A percentile compares a stretch with the other conserved stretches of the same genome.
These are phyloP conservation scores for Setophaga petechia DNA, from an alignment of 2,113 vertebrate species.

Conservation along the genomic window DNA sequence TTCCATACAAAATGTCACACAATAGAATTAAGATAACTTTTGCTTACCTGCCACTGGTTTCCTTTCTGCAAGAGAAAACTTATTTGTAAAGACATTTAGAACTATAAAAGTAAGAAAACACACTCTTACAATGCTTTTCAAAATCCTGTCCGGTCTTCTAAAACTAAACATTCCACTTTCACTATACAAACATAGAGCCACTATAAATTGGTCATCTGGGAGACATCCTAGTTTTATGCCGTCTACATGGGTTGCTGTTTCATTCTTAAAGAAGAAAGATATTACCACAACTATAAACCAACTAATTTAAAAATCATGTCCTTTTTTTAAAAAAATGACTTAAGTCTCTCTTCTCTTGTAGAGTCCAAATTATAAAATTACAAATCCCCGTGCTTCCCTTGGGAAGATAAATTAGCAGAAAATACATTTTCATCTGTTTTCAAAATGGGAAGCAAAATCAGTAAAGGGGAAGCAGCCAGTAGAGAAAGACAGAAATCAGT, in stretches of 20 bases:
- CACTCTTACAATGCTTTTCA: background rate
- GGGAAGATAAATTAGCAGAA: background rate
- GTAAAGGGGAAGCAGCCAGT: background rate
- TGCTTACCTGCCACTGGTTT: conserved; percentile 51
- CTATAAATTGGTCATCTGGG: background rate
- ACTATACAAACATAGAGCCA: background rate
- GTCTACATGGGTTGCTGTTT: background rate
- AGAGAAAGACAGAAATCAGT: background rate
- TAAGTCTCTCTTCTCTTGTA: background rate
- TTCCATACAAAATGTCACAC: background rate
- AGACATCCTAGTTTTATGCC: background rate
- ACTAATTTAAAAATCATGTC: background rate
- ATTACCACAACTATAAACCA: background rate
- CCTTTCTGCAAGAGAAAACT: conserved; percentile 46
- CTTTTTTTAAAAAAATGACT: background rate
- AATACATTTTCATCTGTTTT: background rate
- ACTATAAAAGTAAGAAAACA: background rate
- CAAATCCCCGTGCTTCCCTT: background rate
- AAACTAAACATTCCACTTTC: background rate
- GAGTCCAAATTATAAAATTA: background rate
- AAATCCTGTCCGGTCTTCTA: background rate
- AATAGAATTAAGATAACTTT: background rate
- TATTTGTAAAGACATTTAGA: conserved; percentile 10
- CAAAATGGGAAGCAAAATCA: background rate
- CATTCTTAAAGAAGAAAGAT: background rate